Evolutionary conservation across 2,797 vertebrate species (phyloP), one percentile per base, ranked within the genome.

Genomic region (Pangasius djambal): DNA sequence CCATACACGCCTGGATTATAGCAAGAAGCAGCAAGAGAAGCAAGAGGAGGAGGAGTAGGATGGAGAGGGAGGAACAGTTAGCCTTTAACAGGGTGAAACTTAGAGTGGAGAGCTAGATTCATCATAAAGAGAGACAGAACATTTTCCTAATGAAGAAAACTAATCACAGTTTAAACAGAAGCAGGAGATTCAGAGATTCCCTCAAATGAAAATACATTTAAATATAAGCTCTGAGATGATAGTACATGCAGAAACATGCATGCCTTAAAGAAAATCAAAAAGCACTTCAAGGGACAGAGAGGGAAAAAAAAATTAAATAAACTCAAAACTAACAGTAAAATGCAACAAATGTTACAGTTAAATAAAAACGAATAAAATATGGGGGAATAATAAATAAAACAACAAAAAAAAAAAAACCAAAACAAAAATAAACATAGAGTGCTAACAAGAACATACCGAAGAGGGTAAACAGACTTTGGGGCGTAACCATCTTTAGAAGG

Each of bases 391-490:
- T 28, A 86, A 91, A 92, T 86, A 90, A 88, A 90, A 85, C 87
- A 85, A 87, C 89, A 6, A 44, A 63, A 85, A 28, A 79, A 86
- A 89, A 81, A 79, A 91, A 88, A 1, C 1, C 40, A 40, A 2
- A 82, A 87, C 87, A 85, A 88, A 90, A 90, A 90, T 89, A 97
- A 97, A 97, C 92, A 97, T 97, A 98, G 97, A 98, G 97, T 97
- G 97, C 97, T 97, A 97, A 98, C 97, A 96, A 98, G 97, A 98
- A 99, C 98, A 99, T 99, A 99, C 98, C 98, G 98, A 99, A 99
- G 97, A 99, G 98, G 97, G 98, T 99, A 99, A 99, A 99, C 97
- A 99, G 97, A 99, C 98, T 99, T 98, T 99, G 98, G 97, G 98
- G 98, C 98, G 98, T 98, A 98, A 99, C 98, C 98, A 98, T 99